These are phyloP conservation scores for Fissipunctia ypsillon DNA, from an alignment of 2,888 invertebrate genomes.

Conservation along the genomic window DNA sequence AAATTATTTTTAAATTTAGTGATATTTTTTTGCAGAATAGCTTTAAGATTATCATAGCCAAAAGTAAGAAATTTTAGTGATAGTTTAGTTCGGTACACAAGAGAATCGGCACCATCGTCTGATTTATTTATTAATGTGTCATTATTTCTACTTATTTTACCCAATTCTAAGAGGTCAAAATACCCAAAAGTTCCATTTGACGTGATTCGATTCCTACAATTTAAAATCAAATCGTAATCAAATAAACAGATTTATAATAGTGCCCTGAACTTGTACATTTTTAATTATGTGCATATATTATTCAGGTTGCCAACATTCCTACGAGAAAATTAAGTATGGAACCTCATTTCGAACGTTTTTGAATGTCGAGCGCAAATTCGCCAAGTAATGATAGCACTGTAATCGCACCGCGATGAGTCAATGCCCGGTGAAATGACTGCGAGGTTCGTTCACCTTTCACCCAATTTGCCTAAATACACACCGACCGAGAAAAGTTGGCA, in stretches of 20 bases:
- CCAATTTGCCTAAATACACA: slow-evolving; percentile 83
- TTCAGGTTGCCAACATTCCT: slow-evolving; percentile 25
- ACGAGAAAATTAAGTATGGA: slow-evolving; percentile 17
- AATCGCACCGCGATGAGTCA: slow-evolving; percentile 81
- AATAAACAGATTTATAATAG: not conserved
- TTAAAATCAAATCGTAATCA: not conserved
- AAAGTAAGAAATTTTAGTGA: no score
- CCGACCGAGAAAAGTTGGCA: slow-evolving; percentile 74
- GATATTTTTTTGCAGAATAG: no score
- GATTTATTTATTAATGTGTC: no score
- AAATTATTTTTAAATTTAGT: no score
- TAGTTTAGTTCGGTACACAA: no score
- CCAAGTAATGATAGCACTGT: slow-evolving; percentile 82
- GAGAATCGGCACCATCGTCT: no score
- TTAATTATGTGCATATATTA: slow-evolving; percentile 29
- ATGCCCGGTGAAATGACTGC: slow-evolving; percentile 84
- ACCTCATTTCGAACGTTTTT: slow-evolving; percentile 50
- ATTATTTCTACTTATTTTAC: no score
- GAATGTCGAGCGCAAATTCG: slow-evolving; percentile 79
- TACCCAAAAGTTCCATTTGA: no score
- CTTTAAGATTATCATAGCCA: no score
- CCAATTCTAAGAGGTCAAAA: no score
- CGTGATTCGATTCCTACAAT: not conserved
- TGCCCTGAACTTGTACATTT: slow-evolving; percentile 38
- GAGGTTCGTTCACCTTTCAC: slow-evolving; percentile 85